Evolutionary conservation across 2,113 vertebrate species (phyloP).

Genomic region (Nicator chloris): DNA sequence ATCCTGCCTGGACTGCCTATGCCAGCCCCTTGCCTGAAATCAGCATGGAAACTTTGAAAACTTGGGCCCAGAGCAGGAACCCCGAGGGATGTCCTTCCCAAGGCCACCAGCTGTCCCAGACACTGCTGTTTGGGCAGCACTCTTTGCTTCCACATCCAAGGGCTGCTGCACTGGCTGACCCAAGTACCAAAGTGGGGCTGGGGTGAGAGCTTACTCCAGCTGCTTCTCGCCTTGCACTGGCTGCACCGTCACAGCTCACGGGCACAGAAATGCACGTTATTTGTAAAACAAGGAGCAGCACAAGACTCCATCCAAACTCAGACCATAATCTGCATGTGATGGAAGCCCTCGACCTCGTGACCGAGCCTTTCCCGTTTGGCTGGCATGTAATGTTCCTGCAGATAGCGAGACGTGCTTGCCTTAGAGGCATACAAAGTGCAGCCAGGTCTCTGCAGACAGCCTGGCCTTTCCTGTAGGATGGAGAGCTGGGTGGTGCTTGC

Average conservation of each 20-base stretch:
- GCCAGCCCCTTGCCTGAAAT: not conserved
- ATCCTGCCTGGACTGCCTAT: not conserved
- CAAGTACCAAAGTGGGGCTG: rapidly evolving
- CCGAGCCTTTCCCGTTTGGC: rapidly evolving
- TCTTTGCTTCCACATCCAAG: not conserved
- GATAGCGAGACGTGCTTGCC: rapidly evolving
- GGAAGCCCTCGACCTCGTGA: not conserved
- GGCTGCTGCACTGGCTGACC: not conserved
- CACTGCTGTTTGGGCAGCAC: not conserved
- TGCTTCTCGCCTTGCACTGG: not conserved
- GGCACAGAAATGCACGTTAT: rapidly evolving
- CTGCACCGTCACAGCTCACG: rapidly evolving
- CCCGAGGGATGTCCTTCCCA: not conserved
- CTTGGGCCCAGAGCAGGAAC: not conserved
- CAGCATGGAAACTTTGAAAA: not conserved
- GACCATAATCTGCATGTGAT: rapidly evolving
- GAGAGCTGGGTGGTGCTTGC: not conserved
- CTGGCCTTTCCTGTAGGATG: not conserved
- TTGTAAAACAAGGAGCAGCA: not conserved
- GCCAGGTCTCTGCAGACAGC: not conserved
- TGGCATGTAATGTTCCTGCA: not conserved
- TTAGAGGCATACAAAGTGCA: rapidly evolving
- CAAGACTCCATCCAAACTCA: not conserved
- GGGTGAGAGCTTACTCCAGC: not conserved
- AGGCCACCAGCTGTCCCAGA: not conserved